Percentiles rank a stretch among this genome's conserved stretches.
Conservation (phyloP, 2,113 vertebrate species). For the Rhipidura dahli region DNA sequence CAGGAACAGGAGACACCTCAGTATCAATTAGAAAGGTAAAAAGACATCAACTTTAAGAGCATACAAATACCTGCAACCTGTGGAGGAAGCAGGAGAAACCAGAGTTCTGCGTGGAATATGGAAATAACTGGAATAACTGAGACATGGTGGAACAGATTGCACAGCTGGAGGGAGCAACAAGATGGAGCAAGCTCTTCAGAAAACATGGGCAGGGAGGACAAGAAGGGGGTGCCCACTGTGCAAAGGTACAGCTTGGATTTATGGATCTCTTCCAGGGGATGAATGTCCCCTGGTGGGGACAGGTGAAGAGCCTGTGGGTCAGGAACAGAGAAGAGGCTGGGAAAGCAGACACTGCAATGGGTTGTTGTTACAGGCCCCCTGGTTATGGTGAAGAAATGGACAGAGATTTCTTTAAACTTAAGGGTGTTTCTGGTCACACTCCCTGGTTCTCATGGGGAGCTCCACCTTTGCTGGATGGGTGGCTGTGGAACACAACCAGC, state of each 20-base stretch:
- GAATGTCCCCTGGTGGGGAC: background rate
- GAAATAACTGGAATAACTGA: background rate
- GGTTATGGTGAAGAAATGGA: background rate
- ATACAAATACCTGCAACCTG: background rate
- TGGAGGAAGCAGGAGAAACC: background rate
- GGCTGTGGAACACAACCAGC: background rate
- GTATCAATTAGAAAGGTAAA: background rate
- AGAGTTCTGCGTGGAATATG: background rate
- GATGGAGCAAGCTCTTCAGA: background rate
- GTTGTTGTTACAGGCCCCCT: background rate
- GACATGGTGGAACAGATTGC: background rate
- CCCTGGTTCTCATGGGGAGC: background rate
- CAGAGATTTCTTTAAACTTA: background rate
- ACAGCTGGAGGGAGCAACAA: background rate
- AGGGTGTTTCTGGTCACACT: background rate
- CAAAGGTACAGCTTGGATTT: background rate
- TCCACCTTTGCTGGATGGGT: background rate
- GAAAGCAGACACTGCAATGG: background rate
- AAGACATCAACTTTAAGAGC: background rate
- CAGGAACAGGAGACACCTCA: background rate
- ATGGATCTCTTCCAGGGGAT: fast-evolving
- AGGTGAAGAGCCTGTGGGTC: background rate
- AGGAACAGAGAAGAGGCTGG: background rate
- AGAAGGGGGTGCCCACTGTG: background rate
- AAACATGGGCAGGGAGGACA: background rate